These are phyloP conservation scores for Parus major DNA, from an alignment of 2,113 vertebrate species.

Conservation along the genomic window DNA sequence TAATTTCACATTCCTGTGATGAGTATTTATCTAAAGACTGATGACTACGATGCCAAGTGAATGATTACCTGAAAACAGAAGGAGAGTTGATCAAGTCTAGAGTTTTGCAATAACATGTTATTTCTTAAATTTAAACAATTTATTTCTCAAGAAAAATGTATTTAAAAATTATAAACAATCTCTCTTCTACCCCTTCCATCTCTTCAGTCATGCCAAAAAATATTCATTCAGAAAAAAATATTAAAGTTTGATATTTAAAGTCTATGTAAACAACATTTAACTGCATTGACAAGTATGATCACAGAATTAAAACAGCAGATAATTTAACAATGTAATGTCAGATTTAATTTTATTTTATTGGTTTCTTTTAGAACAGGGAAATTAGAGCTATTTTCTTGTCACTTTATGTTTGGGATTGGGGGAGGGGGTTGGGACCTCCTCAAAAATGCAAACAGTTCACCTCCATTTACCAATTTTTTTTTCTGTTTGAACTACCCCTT, in stretches of 20 bases:
- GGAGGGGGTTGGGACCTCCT: not conserved
- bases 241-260: not conserved
- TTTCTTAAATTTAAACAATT: not conserved
- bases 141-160: not conserved
- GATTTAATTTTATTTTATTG: not conserved
- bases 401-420: not conserved
- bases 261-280: not conserved
- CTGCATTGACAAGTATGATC: not conserved
- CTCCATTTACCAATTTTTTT: not conserved
- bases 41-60: conserved; percentile 24
- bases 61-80: conserved; percentile 16
- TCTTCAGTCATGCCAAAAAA: not conserved
- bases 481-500: not conserved
- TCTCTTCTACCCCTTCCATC: not conserved
- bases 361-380: not conserved
- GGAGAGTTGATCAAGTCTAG: not conserved
- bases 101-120: not conserved
- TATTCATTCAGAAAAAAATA: not conserved
- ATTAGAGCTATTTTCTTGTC: not conserved
- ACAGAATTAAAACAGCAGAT: not conserved
- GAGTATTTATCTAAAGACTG: conserved; percentile 59
- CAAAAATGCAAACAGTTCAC: not conserved
- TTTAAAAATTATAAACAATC: not conserved
- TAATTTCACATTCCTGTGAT: conserved; percentile 64
- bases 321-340: not conserved